Conservation (phyloP, 1,140 invertebrate genomes). For the Tribolium madens region DNA sequence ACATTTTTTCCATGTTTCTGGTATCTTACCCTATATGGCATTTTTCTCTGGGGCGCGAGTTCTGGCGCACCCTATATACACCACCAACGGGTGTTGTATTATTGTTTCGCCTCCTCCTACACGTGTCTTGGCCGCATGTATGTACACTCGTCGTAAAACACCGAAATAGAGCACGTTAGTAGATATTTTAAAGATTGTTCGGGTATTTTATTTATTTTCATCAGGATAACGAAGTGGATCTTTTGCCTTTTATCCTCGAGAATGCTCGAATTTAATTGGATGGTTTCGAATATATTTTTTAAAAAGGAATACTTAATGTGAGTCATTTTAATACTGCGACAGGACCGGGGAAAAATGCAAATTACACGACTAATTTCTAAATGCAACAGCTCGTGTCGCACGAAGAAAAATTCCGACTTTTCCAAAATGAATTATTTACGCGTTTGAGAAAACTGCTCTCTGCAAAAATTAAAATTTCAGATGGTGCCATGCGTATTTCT, state of each 20-base stretch:
- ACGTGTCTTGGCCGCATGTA: background rate
- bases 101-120: background rate
- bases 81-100: background rate
- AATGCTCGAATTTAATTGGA: slow-evolving; percentile 36
- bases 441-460: background rate
- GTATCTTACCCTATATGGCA: no score
- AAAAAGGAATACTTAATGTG: slow-evolving; percentile 29
- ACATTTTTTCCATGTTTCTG: no score
- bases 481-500: no score
- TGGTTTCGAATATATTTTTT: slow-evolving; percentile 39
- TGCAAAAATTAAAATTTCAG: background rate
- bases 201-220: slow-evolving; percentile 34
- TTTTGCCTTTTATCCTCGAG: slow-evolving; percentile 32
- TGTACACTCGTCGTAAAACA: background rate
- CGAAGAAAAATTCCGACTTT: background rate
- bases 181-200: background rate
- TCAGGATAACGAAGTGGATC: slow-evolving; percentile 31
- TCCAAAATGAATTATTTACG: background rate
- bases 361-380: slow-evolving; percentile 20
- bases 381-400: slow-evolving; percentile 25
- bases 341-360: slow-evolving; percentile 26
- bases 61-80: no score
- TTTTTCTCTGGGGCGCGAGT: no score
- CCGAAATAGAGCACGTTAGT: background rate
- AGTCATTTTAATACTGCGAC: slow-evolving; percentile 13